Percentiles rank a stretch among this genome's conserved stretches.
phyloP scores from a whole-genome alignment of 1,140 invertebrate genomes.

The Drosophila paulistorum region DNA sequence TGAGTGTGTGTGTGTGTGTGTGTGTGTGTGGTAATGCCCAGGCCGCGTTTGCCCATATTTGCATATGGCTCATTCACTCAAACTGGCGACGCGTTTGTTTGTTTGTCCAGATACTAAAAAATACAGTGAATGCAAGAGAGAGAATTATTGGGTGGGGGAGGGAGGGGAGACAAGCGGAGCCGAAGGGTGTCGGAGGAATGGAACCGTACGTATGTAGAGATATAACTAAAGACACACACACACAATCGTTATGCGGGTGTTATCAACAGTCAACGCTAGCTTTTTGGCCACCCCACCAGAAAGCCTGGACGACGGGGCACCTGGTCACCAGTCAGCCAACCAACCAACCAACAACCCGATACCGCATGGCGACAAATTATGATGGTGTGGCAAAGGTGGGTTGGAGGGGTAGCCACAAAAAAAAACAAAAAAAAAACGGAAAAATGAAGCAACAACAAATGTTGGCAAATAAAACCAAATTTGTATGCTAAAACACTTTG shows the following conservation, averaged over 20 bases:
- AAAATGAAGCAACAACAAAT: slow-evolving; percentile 20
- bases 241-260: slow-evolving; percentile 62
- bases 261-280: slow-evolving; percentile 71
- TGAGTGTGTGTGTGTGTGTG: slow-evolving; percentile 42
- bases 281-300: slow-evolving; percentile 60
- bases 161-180: background rate
- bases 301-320: slow-evolving; percentile 28
- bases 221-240: slow-evolving; percentile 5
- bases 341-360: slow-evolving; percentile 12
- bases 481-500: slow-evolving; percentile 81
- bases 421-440: background rate
- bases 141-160: background rate
- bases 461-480: slow-evolving; percentile 77
- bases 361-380: slow-evolving; percentile 17
- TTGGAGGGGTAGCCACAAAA: background rate
- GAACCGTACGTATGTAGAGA: too few species aligned
- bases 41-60: slow-evolving; percentile 64
- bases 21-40: slow-evolving; percentile 56
- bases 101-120: slow-evolving; percentile 73
- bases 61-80: slow-evolving; percentile 80
- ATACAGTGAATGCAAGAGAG: slow-evolving; percentile 13
- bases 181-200: too few species aligned
- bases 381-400: background rate
- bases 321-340: slow-evolving; percentile 28
- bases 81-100: slow-evolving; percentile 63